Evolutionary conservation across 1,140 invertebrate species (phyloP), one percentile per base, ranked within the genome.

Genomic region (Cydia pomonella): DNA sequence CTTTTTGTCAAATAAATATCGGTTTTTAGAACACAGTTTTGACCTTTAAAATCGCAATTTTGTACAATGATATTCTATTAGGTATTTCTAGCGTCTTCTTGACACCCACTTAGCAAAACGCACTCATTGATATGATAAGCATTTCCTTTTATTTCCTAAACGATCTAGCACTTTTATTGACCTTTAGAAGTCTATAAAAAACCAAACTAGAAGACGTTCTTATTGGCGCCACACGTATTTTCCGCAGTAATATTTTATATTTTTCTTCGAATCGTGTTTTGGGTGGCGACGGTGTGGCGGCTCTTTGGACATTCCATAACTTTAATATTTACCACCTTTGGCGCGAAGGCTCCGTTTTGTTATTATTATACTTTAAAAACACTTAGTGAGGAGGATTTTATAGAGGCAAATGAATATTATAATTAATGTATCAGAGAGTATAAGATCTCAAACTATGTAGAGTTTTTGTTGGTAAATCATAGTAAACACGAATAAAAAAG

Each of bases 241-340:
- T 69, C 64, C 64, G 64, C 64, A 6, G 64, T 69, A 16, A 18
- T 69, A 33, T 41, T 29, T 69, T 69, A 69, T 41, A 69, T 78
- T 79, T 80, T 84, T 86, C 82, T 82, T 79, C 79, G 77, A 84
- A 87, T 84, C 81, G 79, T 83, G 84, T 88, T 88, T 84, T 80
- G 53, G 79, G 79, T 76, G 79, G 80, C 88, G 87, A 85, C 87
- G 84, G 69, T 73, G 77, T 66, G 87, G 84, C 87, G 79, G 81
- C 80, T 80, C 81, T 80, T 80, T 82, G 79, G 82, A 79, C 82
- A 82, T 79, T 84, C 81, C 72, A 79, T 82, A 83, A 81, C 76
- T 78, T 75, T 33, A 38, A 6, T 33, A 69, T 69, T 38, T 47
- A 72, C 38, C 71, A 47, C 44, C 38, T 72, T 50, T 18, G 21